These are phyloP conservation scores for Rhadina sibilatrix DNA, from an alignment of 2,113 vertebrate genomes.

Conservation along the genomic window DNA sequence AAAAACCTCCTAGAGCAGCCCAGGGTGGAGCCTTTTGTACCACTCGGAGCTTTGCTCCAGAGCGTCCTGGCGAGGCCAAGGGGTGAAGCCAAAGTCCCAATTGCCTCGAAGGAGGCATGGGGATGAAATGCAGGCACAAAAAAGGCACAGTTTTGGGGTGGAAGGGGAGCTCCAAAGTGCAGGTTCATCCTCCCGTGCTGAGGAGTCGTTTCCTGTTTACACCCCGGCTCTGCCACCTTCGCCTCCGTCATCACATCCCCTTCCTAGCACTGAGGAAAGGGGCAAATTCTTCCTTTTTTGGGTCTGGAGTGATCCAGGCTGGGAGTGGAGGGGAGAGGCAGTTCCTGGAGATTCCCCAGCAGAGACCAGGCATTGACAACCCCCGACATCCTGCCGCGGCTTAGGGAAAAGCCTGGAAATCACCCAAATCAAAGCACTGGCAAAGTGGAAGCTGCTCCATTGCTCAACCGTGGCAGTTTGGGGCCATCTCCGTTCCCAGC, in stretches of 20 bases:
- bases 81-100: rapidly evolving
- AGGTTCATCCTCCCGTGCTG: not conserved
- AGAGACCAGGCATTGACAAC: rapidly evolving
- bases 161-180: not conserved
- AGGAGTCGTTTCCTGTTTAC: constrained; percentile 76
- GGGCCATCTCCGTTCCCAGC: rapidly evolving
- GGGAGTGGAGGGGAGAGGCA: not conserved
- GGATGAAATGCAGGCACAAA: rapidly evolving
- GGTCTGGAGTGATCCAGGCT: not conserved
- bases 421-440: rapidly evolving
- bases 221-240: constrained; percentile 2
- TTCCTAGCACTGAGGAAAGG: constrained; percentile 28
- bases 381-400: rapidly evolving
- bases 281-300: constrained; percentile 71
- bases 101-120: rapidly evolving
- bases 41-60: rapidly evolving
- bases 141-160: rapidly evolving
- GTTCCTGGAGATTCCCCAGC: not conserved
- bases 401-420: not conserved
- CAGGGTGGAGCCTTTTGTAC: not conserved
- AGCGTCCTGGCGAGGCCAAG: rapidly evolving
- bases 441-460: rapidly evolving
- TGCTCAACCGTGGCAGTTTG: not conserved
- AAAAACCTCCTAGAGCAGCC: not conserved
- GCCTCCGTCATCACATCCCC: constrained; percentile 68